Evolutionary conservation across 2,113 vertebrate species (phyloP), one percentile per base, ranked within the genome.

Genomic region (Echinops telfairi): DNA sequence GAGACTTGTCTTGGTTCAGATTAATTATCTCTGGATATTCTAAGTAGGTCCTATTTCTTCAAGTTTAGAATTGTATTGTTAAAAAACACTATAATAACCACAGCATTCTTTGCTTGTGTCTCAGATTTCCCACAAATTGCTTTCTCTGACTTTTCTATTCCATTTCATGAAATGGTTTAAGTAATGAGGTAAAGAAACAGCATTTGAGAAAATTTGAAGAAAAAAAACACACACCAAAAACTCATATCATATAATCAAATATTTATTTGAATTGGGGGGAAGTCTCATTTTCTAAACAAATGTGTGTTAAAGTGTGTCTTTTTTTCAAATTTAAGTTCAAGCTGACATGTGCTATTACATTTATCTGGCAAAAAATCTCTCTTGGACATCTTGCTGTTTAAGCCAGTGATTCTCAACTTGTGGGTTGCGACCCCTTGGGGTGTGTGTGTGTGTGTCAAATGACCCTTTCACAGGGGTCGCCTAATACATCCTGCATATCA

Each of bases 301-400:
- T 78, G 60, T 88, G 71, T 90, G 40, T 6, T 66, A 89, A 77
- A 70, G 1, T 78, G 27, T 62, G 66, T 79, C 47, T 89, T 91
- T 80, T 86, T 80, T 36, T 76, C 70, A 14, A 95, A 75, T 96
- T 95, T 91, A 90, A 95, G 47, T n/a, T 77, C 93, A 93, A 53
- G n/a, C 73, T 80, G 83, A 92, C 83, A 58, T 90, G 85, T 87
- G 53, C 60, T 92, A 81, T n/a, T 92, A 64, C 0, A 36, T 96
- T 96, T 97, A 10, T 96, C 36, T 91, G 92, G 31, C 36, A 85
- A 76, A 62, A 95, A 92, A 87, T 89, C 57, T 95, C 43, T 81
- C 2, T 40, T 84, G 57, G 29, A 33, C 38, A 84, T 27, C 91
- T 94, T 73, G 71, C 57, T 92, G 20, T 94, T 43, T 83, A 78